A percentile compares a stretch with the other conserved stretches of the same genome.
Conservation (phyloP, 2,888 invertebrate species). For the Macrophya annulata region DNA sequence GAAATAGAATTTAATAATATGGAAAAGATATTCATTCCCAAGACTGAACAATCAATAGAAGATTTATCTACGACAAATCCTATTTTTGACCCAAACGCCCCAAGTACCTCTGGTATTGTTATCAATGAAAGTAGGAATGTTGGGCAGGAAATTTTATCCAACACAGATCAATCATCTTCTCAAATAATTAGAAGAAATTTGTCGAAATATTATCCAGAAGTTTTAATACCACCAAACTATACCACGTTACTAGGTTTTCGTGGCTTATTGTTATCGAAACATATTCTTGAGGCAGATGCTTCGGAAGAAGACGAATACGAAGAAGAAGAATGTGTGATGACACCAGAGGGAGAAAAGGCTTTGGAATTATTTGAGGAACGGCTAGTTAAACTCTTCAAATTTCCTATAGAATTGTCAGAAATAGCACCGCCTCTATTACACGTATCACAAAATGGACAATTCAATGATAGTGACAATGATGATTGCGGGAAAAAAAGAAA, state of each 20-base stretch:
- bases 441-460: neutral
- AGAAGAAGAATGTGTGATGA: neutral
- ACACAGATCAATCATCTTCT: neutral
- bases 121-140: neutral
- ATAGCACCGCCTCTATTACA: constrained; percentile 47
- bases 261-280: constrained; percentile 57
- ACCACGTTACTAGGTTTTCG: constrained; percentile 64
- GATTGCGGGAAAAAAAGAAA: neutral
- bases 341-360: constrained; percentile 35
- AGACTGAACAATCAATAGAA: neutral
- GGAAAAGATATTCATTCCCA: neutral
- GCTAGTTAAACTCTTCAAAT: constrained; percentile 71
- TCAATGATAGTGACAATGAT: neutral
- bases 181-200: neutral
- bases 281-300: constrained; percentile 19
- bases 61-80: neutral
- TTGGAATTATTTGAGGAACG: constrained; percentile 67
- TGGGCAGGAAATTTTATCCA: neutral
- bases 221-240: constrained; percentile 60
- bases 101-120: constrained; percentile 23
- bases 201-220: constrained; percentile 8
- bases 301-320: constrained; percentile 16
- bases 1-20: constrained; percentile 56
- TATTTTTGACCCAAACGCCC: neutral
- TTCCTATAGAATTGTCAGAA: constrained; percentile 72